phyloP scores from a whole-genome alignment of 2,113 vertebrate genomes.

The Caloenas nicobarica region DNA sequence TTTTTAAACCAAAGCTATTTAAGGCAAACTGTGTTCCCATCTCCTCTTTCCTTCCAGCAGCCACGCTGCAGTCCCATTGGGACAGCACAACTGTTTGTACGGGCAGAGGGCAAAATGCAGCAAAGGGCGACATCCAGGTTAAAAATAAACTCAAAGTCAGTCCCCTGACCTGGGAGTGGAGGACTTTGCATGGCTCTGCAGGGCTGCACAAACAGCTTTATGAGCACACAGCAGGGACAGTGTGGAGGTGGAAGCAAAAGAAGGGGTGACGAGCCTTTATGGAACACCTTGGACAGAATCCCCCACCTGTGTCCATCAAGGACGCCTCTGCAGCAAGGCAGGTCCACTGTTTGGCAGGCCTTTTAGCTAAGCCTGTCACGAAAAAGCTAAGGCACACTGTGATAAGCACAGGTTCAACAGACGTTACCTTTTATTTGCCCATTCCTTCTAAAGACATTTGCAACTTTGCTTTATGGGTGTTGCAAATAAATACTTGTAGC shows the following conservation, averaged over 20 bases:
- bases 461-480: neutral
- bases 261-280: neutral
- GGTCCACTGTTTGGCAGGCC: neutral
- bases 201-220: neutral
- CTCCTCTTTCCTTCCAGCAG: neutral
- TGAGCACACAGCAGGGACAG: neutral
- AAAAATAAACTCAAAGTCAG: conserved; percentile 7
- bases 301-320: neutral
- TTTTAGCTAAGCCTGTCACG: neutral
- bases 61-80: neutral
- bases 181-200: neutral
- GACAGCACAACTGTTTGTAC: neutral
- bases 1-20: neutral
- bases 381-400: neutral
- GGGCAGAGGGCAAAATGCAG: neutral
- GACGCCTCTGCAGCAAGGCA: neutral
- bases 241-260: fast-evolving
- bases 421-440: neutral
- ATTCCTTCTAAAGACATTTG: neutral
- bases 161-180: neutral
- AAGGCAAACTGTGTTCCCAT: neutral
- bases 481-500: neutral
- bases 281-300: neutral
- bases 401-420: neutral
- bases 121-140: neutral